Conservation (phyloP, 2,113 vertebrate species). For the Rhinoptilus africanus region DNA sequence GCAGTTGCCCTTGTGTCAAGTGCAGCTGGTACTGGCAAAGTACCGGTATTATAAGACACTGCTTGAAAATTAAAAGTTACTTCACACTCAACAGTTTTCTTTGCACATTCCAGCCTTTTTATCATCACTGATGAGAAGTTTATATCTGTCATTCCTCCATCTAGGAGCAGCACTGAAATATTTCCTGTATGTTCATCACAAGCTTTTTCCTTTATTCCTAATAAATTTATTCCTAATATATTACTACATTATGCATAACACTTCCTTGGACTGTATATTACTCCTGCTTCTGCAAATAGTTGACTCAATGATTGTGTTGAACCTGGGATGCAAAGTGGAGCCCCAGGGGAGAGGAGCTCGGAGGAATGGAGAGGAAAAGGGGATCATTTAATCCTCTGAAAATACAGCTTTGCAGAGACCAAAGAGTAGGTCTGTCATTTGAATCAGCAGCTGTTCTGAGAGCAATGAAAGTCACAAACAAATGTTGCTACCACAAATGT, state of each 20-base stretch:
- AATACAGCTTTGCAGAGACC: background rate
- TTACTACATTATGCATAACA: background rate
- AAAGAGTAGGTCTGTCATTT: background rate
- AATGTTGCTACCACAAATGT: background rate
- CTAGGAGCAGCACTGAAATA: background rate
- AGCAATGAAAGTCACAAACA: conserved; percentile 33
- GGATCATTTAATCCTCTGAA: background rate
- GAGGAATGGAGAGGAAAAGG: background rate
- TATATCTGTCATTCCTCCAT: background rate
- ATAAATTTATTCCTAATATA: background rate
- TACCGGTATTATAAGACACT: background rate
- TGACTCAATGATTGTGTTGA: background rate
- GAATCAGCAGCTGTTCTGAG: background rate
- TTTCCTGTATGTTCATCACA: background rate
- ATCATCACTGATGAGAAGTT: background rate
- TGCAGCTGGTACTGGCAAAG: background rate
- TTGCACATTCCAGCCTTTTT: background rate
- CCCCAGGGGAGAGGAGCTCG: background rate
- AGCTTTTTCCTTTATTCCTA: background rate
- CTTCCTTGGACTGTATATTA: background rate
- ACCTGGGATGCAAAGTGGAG: background rate
- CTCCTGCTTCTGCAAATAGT: background rate
- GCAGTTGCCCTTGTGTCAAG: background rate
- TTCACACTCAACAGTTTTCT: background rate
- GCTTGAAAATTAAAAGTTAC: background rate